Evolutionary conservation across 2,797 vertebrate genomes (phyloP), one percentile per base, ranked within the genome.

Genomic region (Petrocephalus schoutedeni): DNA sequence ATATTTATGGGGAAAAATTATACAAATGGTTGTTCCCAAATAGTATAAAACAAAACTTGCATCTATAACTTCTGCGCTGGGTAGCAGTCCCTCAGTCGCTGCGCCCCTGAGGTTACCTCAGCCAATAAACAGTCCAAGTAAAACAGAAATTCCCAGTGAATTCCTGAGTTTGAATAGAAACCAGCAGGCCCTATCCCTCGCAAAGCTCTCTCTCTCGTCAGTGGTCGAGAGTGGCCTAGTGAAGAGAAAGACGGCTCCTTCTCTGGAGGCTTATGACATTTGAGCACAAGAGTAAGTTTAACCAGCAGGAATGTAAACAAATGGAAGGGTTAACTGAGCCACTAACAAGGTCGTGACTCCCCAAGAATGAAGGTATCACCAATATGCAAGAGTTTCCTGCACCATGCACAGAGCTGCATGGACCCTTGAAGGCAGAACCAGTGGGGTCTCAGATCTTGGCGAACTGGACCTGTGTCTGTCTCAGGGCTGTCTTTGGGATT

Each of bases 221-320:
- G 71, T 16, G 1, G 71, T 41, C 19, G 1, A 21, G 41, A 49
- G n/a, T 4, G 19, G 0, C 74, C 41, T 49, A 32, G 82, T 84
- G 82, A 84, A 9, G 54, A 51, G 28, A 23, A 56, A 4, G 28
- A 57, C 7, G 84, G 49, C 83, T 23, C 10, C 54, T 19, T 28
- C 87, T 21, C 41, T 16, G 36, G 3, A 41, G 9, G n/a, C 10
- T 4, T 2, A 16, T 32, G 45, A 14, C 53, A 23, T 56, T 32
- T 0, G 4, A 56, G 19, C 51, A 9, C 45, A 16, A 14, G n/a
- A 28, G 45, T 83, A 83, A 32, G 23, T 85, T 88, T 88, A 67
- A 51, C 57, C 6, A 54, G 45, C 82, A 87, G 87, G 83, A 88
- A 85, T 86, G 88, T 53, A 61, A 86, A 64, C 80, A 10, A n/a